Evolutionary conservation across 2,797 vertebrate genomes (phyloP), one percentile per base, ranked within the genome.

Genomic region (Atherinosoma microstoma): DNA sequence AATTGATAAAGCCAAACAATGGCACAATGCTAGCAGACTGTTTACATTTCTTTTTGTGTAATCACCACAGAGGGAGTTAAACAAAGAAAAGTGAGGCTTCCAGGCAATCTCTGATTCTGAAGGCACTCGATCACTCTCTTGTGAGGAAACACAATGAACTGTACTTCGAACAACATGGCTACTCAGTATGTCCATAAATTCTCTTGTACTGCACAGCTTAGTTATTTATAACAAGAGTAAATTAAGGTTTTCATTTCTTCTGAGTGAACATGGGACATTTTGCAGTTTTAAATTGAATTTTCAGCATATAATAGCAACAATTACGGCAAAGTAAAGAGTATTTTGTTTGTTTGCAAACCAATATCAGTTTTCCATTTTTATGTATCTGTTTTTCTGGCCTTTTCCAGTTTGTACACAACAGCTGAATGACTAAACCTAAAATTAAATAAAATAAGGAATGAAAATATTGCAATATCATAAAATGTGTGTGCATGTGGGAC

Each of bases 1-100:
- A 93, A 92, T 92, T 92, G 89, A 93, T 93, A 90, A 90, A 90
- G 84, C 82, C 88, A 91, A 92, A 95, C 93, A 94, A 93, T 87
- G 89, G 84, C 84, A 84, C 87, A 91, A 87, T 90, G 87, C 85
- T 74, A 5, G 80, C 78, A 45, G 83, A 85, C 73, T 64, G 85
- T 91, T 93, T 93, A 91, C 82, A 84, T 89, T 92, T 91, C 60
- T 87, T 87, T 83, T 85, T 90, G 85, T 86, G 87, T 92, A 92
- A 93, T 92, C 85, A 87, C 85, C 80, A 64, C 79, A 75, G 69
- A 91, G 80, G 70, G 80, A 91, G 86, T 88, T 90, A 81, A 88
- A 93, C 91, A 93, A 93, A 90, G 86, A 84, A 79, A 89, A 86
- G 70, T 72, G 72, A 80, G 65, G 84, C 82, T 84, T 87, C 58